Evolutionary conservation across 1,140 invertebrate genomes (phyloP).

Genomic region (Maconellicoccus hirsutus): DNA sequence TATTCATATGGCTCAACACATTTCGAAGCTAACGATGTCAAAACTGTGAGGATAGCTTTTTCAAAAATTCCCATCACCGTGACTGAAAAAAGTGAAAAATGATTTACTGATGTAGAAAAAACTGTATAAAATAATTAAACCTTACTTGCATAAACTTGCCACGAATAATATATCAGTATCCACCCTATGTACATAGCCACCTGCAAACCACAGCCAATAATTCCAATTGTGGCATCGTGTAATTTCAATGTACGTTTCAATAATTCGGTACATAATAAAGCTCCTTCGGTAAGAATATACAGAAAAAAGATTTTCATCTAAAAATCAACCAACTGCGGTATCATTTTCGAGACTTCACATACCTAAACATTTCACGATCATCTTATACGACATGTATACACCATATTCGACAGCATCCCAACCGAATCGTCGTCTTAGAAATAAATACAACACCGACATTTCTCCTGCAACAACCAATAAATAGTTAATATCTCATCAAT

Average conservation of each 20-base stretch:
- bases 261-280: slow-evolving; percentile 27
- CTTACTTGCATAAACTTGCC: slow-evolving; percentile 28
- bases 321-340: too few species aligned
- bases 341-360: too few species aligned
- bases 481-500: too few species aligned
- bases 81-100: neutral
- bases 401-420: neutral
- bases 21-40: neutral
- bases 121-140: neutral
- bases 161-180: slow-evolving; percentile 17
- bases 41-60: neutral
- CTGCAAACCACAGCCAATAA: slow-evolving; percentile 27
- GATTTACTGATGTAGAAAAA: neutral
- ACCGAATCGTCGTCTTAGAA: neutral
- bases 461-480: too few species aligned
- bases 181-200: slow-evolving; percentile 25
- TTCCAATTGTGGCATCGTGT: slow-evolving; percentile 28
- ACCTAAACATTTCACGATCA: neutral
- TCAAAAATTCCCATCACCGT: neutral
- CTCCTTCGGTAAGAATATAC: slow-evolving; percentile 25
- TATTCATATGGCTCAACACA: slow-evolving; percentile 1
- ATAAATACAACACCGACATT: neutral
- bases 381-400: neutral
- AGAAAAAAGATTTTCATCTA: too few species aligned
- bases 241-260: slow-evolving; percentile 26